phyloP scores from a whole-genome alignment of 92 coral and sea anemone genomes.

The Meandrina meandrites region DNA sequence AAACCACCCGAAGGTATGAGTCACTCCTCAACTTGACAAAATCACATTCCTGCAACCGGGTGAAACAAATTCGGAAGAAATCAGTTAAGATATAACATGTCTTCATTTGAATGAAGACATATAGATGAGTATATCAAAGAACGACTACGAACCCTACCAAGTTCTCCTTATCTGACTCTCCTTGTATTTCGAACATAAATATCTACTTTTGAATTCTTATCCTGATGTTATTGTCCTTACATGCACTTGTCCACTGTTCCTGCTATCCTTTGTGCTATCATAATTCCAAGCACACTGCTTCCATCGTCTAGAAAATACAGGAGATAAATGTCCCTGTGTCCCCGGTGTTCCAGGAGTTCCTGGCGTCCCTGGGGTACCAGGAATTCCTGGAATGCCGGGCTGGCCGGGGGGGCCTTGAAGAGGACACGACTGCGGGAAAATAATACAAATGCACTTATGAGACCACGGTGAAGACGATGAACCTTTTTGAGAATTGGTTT shows the following conservation, averaged over 20 bases:
- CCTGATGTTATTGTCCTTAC: neutral
- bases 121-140: no score
- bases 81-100: no score
- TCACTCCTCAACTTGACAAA: neutral
- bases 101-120: no score
- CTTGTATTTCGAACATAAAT: no score
- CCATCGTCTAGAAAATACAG: constrained; percentile 2
- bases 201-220: no score
- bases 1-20: constrained; percentile 11
- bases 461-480: neutral
- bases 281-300: constrained; percentile 5
- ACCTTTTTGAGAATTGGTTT: no score
- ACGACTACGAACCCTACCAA: no score
- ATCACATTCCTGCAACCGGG: neutral
- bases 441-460: neutral
- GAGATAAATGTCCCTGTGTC: neutral
- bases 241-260: neutral
- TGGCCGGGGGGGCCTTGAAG: neutral
- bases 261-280: neutral
- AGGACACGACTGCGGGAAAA: neutral
- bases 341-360: constrained; percentile 5
- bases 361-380: constrained; percentile 3
- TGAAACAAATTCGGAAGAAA: no score
- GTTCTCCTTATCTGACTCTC: no score
- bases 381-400: neutral